Base-by-base conservation (phyloP, 2,888 invertebrate genomes). In the Hydrotaea diabolus region DNA sequence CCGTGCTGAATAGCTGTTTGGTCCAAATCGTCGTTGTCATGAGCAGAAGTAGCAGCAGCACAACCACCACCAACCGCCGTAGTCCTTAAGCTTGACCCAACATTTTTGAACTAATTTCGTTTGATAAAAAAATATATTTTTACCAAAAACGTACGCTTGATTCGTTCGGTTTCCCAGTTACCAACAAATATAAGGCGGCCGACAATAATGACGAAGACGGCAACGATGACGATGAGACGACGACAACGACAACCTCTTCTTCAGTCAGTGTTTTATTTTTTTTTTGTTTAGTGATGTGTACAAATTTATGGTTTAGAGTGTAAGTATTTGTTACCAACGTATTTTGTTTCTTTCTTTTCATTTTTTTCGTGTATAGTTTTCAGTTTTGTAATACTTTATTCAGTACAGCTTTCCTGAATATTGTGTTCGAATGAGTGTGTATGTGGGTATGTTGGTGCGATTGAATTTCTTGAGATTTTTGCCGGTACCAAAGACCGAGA, bases 61-160 rank as follows among this genome's bases (percentile, higher is more conserved):
- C 15, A 4, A 46, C 53, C 26, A 59, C 0, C 21, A 21, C 21
- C 55, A 55, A 13, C 53, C 2, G 53, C n/a, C 5, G 59, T 23
- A 23, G 59, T 90, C 89, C 89, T 90, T 89, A 90, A 89, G 90
- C 91, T 90, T 90, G 92, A 92, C 91, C 92, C 91, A 92, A 90
- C 91, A 91, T 90, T 90, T 91, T 90, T 91, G 91, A 91, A 92
- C 92, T 92, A 92, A 92, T 91, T 91, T 91, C 90, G 59, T 26
- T 49, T 49, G 2, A 49, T 2, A 8, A 49, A 49, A 49, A 77
- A 84, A 80, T 80, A 75, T 89, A 90, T 90, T 91, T 91, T 89
- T 89, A 90, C 89, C 89, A 90, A 59, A 59, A 59, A 59, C 15
- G 59, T 90, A 90, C 89, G 89, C 89, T 90, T 89, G 90, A 90